These are phyloP conservation scores for Notocelia uddmanniana DNA, from an alignment of 2,888 invertebrate species.

Conservation along the genomic window DNA sequence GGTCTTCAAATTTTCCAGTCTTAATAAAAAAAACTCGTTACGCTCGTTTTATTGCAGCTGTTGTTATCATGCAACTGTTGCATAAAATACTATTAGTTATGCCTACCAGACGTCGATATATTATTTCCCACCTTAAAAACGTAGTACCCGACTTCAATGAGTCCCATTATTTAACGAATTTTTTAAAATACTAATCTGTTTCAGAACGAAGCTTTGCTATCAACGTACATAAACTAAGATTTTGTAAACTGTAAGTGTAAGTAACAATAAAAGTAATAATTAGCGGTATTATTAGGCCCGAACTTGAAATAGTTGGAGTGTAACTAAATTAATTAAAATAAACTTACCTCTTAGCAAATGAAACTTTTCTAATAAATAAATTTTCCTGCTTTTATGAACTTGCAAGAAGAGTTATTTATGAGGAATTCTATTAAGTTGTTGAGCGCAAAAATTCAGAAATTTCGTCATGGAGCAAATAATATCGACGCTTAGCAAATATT, in stretches of 20 bases:
- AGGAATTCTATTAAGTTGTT: conserved; percentile 42
- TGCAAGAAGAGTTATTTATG: conserved; percentile 39
- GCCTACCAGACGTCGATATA: no score
- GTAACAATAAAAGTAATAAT: neutral
- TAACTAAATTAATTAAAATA: conserved; percentile 30
- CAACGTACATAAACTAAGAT: neutral
- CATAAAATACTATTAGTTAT: no score
- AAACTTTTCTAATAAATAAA: conserved; percentile 43
- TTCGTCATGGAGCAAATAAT: conserved; percentile 39
- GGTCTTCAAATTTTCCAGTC: no score
- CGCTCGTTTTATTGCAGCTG: no score
- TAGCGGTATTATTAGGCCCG: neutral
- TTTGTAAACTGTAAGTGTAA: neutral
- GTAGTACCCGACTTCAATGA: no score
- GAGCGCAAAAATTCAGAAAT: conserved; percentile 41
- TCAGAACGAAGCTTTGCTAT: no score
- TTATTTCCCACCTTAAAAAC: no score
- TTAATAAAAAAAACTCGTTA: no score
- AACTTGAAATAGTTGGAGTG: conserved; percentile 33
- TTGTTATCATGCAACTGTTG: no score
- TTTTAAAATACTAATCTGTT: no score
- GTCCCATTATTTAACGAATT: no score
- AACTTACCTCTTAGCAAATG: conserved; percentile 30
- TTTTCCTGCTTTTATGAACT: conserved; percentile 40
- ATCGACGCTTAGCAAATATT: conserved; percentile 35